These are phyloP conservation scores for Varroa destructor DNA, from an alignment of 1,140 invertebrate genomes.

Conservation along the genomic window DNA sequence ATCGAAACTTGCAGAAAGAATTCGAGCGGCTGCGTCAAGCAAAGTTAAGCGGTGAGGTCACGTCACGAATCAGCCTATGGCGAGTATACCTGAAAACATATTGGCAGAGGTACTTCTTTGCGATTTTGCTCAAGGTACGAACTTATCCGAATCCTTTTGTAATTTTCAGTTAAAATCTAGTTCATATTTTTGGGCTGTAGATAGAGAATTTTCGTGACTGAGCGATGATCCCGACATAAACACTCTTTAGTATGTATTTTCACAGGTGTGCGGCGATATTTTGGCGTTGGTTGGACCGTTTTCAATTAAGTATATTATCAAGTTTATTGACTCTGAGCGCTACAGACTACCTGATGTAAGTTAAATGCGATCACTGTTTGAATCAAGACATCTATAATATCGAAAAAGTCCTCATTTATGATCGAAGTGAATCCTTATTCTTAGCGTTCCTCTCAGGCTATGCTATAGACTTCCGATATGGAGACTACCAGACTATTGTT, in stretches of 20 bases:
- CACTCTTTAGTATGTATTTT: conserved; percentile 37
- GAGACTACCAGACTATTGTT: no score
- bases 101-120: conserved; percentile 56
- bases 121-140: conserved; percentile 54
- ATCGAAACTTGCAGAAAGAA: conserved; percentile 5
- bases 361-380: neutral
- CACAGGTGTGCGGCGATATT: conserved; percentile 62
- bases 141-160: conserved; percentile 50
- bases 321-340: conserved; percentile 46
- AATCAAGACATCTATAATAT: neutral
- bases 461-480: no score
- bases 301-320: conserved; percentile 57
- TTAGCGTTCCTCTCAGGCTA: no score
- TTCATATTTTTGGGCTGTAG: no score
- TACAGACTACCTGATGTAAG: conserved; percentile 28
- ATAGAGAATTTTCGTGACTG: no score
- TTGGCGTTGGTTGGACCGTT: conserved; percentile 60
- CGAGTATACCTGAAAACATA: conserved; percentile 53
- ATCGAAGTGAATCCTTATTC: no score
- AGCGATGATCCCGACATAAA: no score
- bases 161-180: no score
- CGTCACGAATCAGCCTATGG: conserved; percentile 45
- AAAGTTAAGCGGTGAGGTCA: neutral
- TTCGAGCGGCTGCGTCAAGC: neutral
- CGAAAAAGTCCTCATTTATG: neutral